Evolutionary conservation across 2,113 vertebrate genomes (phyloP), one percentile per base, ranked within the genome.

Genomic region (Anarhynchus alexandrinus): DNA sequence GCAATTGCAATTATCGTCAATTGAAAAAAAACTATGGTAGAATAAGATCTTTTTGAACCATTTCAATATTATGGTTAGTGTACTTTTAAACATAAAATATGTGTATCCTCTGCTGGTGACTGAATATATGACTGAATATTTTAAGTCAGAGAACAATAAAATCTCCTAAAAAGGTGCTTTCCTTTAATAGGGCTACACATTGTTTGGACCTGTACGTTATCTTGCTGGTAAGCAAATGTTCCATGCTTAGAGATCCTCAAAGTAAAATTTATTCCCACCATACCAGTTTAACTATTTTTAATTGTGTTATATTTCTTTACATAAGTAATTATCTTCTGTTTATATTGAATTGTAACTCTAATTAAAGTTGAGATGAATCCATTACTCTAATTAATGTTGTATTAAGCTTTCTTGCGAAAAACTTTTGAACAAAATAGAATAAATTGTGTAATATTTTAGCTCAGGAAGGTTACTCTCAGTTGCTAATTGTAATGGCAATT

Each of bases 371-470:
- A 91, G 45, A 82, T 25, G 11, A 95, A 96, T 88, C 45, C 32
- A 96, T 91, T 88, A 81, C 25, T 84, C 32, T 69, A 95, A 88
- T 96, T 94, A 84, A 72, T 91, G 80, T 65, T 77, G 58, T 66
- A 87, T 95, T 66, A 57, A 34, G 94, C 61, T 95, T 96, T 90
- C 74, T 89, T 82, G 58, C 88, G 43, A 92, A 93, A 93, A 88
- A n/a, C 21, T 89, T 95, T 87, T 85, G 57, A 95, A 86, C 52
- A 92, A 96, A 80, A 65, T 67, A 59, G 17, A 83, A 36, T 86
- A 80, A 94, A 96, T 94, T 90, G 43, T 30, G 18, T 71, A 57
- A 59, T 70, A 82, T 80, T 96, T 96, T 86, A 86, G 20, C n/a
- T 93, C 61, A 90, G 73, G 59, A 87, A 45, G 17, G 1, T 76